phyloP scores from a whole-genome alignment of 2,797 vertebrate species.

The Tenualosa ilisha region DNA sequence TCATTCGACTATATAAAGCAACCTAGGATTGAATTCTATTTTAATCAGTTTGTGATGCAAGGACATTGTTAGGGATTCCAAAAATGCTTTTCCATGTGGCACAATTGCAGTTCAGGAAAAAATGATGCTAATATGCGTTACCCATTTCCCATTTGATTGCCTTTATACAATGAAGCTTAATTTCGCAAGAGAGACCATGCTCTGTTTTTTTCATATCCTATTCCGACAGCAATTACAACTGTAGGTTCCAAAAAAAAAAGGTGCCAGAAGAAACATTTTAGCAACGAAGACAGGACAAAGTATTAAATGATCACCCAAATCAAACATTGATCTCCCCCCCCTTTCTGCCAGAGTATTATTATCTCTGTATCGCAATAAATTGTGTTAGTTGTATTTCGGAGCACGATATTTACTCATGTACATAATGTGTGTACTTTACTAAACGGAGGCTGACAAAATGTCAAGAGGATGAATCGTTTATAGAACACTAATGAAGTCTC shows the following conservation, averaged over 20 bases:
- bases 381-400: neutral
- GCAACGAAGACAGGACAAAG: neutral
- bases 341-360: neutral
- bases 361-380: neutral
- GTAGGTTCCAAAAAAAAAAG: neutral
- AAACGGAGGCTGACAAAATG: conserved; percentile 24
- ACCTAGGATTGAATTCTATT: neutral
- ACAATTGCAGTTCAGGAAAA: conserved; percentile 24
- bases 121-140: conserved; percentile 43
- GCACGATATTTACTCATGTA: conserved; percentile 10
- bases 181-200: neutral
- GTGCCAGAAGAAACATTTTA: neutral
- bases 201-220: neutral
- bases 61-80: neutral
- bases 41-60: neutral
- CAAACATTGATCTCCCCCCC: neutral
- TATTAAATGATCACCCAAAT: neutral
- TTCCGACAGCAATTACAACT: neutral
- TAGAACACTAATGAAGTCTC: conserved; percentile 50
- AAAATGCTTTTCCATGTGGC: neutral
- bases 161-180: neutral
- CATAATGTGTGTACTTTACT: conserved; percentile 20
- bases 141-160: conserved; percentile 40
- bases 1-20: neutral
- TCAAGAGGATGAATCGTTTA: conserved; percentile 41